Base-by-base conservation (phyloP, 2,888 invertebrate species). In the Agrotis ipsilon region DNA sequence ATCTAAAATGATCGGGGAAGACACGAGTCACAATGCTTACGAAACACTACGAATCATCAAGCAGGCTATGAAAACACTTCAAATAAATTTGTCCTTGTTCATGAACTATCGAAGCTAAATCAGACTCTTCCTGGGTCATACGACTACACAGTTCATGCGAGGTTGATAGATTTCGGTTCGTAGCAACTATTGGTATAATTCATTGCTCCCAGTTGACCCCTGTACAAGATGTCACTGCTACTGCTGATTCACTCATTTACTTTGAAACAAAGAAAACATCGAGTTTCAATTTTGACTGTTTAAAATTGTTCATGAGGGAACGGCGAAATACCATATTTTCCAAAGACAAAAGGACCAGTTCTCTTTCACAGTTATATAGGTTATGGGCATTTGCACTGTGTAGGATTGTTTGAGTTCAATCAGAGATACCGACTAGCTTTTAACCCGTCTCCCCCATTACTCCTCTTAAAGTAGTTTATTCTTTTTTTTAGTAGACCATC, bases 201-300 rank as follows among this genome's bases (percentile, higher is more conserved):
- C 43, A 68, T 79, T 79, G 82, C 43, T 63, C 82, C 66, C 57
- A 68, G 55, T 79, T 79, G 79, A 79, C 82, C 64, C 16, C 39
- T 63, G 13, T 27, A 45, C 61, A 54, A 64, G 46, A 81, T 49
- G 21, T 67, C 7, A 51, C 57, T 64, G 13, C 16, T 63, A 61
- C 16, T 39, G 45, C 57, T 82, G 63, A 72, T 54, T 67, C 63
- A 67, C 21, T 48, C 32, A 27, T 72, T 60, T 63, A 62, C 24
- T 55, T 63, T 43, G 32, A 59, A 81, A 75, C 11, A 21, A 70
- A 27, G 18, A 39, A 49, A 39, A 54, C 21, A 63, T 3, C 0
- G 24, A 19, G 11, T 24, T 72, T 5, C 18, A 21, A 2, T n/a
- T 24, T 18, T 54, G 4, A 1, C 14, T 51, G n/a, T n/a, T n/a